phyloP scores from a whole-genome alignment of 2,797 vertebrate species.

The Rhinogobio ventralis region DNA sequence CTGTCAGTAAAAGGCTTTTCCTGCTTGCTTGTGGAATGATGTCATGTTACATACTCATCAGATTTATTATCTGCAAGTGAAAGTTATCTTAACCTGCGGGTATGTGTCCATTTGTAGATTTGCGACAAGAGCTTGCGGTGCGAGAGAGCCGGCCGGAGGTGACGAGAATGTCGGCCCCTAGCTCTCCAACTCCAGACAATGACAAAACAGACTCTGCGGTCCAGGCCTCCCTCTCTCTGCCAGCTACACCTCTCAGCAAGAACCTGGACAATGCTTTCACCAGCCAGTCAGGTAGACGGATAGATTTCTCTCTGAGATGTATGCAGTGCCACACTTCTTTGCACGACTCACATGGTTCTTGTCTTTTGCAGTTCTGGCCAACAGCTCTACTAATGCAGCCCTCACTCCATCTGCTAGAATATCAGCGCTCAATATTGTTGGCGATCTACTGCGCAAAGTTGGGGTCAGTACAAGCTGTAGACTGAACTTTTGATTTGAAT shows the following conservation, averaged over 20 bases:
- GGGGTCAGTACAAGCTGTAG: conserved; percentile 80
- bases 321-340: not conserved
- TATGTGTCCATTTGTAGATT: conserved; percentile 73
- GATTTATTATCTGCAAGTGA: not conserved
- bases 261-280: conserved; percentile 90
- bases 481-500: not conserved
- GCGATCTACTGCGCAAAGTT: conserved; percentile 95
- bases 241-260: conserved; percentile 91
- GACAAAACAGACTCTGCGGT: conserved; percentile 90
- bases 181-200: conserved; percentile 90
- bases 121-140: conserved; percentile 93
- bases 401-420: conserved; percentile 95
- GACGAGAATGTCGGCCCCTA: conserved; percentile 89
- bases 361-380: conserved; percentile 80
- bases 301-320: not conserved
- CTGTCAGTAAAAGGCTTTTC: not conserved
- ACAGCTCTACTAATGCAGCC: conserved; percentile 88
- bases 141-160: conserved; percentile 90
- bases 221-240: conserved; percentile 90
- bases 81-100: not conserved
- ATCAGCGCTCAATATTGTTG: conserved; percentile 97
- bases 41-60: not conserved
- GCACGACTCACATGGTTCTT: not conserved
- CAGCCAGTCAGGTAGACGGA: conserved; percentile 83
- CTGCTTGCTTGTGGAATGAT: not conserved